Base-by-base conservation (phyloP, 30 jellyfish, hydroid and myxozoan genomes). In the Aurelia sp. region DNA sequence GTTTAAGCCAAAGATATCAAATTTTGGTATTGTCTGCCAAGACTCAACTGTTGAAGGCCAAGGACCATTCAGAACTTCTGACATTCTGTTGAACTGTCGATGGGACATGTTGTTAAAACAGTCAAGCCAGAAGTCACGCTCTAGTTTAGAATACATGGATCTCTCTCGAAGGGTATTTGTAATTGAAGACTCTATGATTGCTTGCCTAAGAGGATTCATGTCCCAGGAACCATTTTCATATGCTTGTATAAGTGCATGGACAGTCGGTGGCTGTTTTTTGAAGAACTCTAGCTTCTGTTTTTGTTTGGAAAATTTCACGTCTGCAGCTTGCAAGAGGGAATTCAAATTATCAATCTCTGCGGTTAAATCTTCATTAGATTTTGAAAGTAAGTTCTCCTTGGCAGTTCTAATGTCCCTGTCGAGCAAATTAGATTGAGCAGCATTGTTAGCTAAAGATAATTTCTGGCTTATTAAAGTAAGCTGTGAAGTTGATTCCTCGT, bases 31-130 rank as follows among this genome's bases (percentile, higher is more conserved):
- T 7, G 21, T 63, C 50, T 50, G 67, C 83, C 83, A 72, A 13
- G 67, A 50, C n/a, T 72, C 83, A 41, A 72, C 83, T 2, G 83
- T 72, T 72, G 64, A 72, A 4, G 68, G 67, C 83, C 52, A 72
- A n/a, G 83, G 83, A 17, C 83, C 83, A 44, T 50, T 50, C 27
- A 72, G 18, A 38, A 50, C 83, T 22, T 30, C 83, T 6, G 83
- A 31, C 40, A 72, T 27, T 72, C 67, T 72, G 67, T 72, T 72
- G 67, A 72, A 72, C 19, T 38, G 67, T 11, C 83, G 38, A 44
- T 72, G 83, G 21, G 83, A 72, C 33, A 41, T 38, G 17, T 72
- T 72, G 67, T 72, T 72, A 30, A n/a, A 72, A n/a, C 24, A 15
- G 40, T 72, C 83, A 17, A 72, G 30, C 83, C 52, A 41, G 50